Conservation (phyloP, 2,888 invertebrate genomes). For the Oligia fasciuncula region DNA sequence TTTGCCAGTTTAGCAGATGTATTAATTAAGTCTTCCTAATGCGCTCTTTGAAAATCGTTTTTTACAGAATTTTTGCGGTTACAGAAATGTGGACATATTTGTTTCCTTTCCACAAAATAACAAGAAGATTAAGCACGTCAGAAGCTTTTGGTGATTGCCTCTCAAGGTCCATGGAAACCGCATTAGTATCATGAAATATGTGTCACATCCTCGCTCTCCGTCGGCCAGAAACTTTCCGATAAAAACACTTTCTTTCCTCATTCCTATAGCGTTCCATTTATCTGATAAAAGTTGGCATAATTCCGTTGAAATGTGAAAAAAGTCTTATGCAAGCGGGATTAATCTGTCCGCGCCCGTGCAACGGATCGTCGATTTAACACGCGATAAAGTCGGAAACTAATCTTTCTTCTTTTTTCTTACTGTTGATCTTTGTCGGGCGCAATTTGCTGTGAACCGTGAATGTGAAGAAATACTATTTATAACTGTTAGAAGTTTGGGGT, state of each 20-base stretch:
- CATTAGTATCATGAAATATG: conserved; percentile 57
- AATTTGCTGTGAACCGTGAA: conserved; percentile 41
- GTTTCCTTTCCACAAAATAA: conserved; percentile 26
- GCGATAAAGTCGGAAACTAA: conserved; percentile 77
- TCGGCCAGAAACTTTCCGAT: conserved; percentile 59
- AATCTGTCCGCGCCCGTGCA: conserved; percentile 79
- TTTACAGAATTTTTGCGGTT: neutral
- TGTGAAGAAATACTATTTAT: conserved; percentile 13
- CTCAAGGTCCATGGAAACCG: conserved; percentile 39
- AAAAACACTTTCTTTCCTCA: conserved; percentile 64
- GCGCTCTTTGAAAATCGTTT: neutral
- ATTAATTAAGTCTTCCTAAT: neutral
- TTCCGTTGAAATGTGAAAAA: conserved; percentile 70
- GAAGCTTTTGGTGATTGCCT: conserved; percentile 35
- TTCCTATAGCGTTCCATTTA: conserved; percentile 56
- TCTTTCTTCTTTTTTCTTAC: conserved; percentile 71
- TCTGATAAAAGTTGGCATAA: conserved; percentile 65
- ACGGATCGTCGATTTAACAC: conserved; percentile 79
- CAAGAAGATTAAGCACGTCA: conserved; percentile 38
- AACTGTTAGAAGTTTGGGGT: neutral
- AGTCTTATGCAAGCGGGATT: conserved; percentile 77
- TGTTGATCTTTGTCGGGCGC: conserved; percentile 44
- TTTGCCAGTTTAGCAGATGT: neutral
- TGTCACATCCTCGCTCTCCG: conserved; percentile 48
- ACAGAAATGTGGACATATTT: conserved; percentile 25